These are phyloP conservation scores for Euphonia xanthogaster DNA, from an alignment of 2,797 vertebrate genomes.

Conservation along the genomic window DNA sequence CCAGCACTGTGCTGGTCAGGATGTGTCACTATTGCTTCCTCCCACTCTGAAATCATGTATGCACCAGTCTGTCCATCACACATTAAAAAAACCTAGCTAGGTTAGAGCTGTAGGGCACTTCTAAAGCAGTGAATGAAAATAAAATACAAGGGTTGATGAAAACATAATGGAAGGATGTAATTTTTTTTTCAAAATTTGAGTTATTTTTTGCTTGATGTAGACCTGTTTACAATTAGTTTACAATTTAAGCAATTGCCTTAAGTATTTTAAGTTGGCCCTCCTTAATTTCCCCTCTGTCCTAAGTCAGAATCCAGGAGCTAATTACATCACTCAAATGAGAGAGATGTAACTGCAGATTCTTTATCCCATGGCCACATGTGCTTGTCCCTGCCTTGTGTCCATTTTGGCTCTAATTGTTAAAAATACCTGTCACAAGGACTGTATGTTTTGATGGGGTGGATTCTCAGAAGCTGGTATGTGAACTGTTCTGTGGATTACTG, in stretches of 20 bases:
- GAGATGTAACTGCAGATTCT: background rate
- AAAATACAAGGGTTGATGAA: background rate
- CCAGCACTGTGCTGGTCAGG: fast-evolving
- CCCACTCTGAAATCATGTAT: background rate
- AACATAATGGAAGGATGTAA: background rate
- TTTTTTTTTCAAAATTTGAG: background rate
- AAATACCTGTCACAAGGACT: background rate
- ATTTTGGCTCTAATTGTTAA: background rate
- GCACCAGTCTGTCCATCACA: background rate
- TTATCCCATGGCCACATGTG: background rate
- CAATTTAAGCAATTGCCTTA: background rate
- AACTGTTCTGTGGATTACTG: background rate
- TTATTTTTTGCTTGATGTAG: background rate
- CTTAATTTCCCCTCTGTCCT: background rate
- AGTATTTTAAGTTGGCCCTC: background rate
- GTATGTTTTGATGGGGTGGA: background rate
- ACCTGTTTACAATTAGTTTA: background rate
- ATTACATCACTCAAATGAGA: background rate
- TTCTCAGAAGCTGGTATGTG: background rate
- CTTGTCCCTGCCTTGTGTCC: background rate
- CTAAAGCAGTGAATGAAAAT: background rate
- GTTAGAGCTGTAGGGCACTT: background rate
- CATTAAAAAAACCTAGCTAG: background rate
- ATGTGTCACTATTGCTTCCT: background rate
- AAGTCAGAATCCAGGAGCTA: background rate